Evolutionary conservation across 1,140 invertebrate species (phyloP), one percentile per base, ranked within the genome.

Genomic region (Drosophila seguyi): DNA sequence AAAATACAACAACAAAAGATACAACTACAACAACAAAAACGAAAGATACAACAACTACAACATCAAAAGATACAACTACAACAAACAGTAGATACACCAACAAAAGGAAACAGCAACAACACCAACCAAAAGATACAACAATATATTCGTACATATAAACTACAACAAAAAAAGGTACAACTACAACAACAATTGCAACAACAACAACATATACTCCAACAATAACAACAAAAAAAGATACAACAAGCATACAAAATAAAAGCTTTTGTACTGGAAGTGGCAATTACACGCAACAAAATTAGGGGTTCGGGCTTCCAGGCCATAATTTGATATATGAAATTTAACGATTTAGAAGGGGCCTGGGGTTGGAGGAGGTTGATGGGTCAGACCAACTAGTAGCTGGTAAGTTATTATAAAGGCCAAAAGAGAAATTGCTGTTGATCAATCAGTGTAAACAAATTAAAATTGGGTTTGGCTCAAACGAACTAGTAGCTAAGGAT

Each of bases 281-380:
- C 85, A 88, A 88, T 90, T 88, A 88, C 84, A 88, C 84, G 76
- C 84, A 87, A 80, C 84, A 65, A 87, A 87, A 87, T 83, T 87
- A 75, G 84, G 61, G 80, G 78, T 81, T 81, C 68, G 47, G 61
- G 79, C 38, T 53, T 61, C 67, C 31, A 63, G 52, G 31, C 74
- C 75, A 82, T 87, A 79, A 81, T 87, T 76, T 79, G 59, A 57
- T 79, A 73, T 72, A 74, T 63, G 48, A 57, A 84, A 76, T 80
- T 80, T 84, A 83, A 71, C 75, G 81, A 62, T 75, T 83, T 65
- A 77, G 59, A 76, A 75, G 82, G 56, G 62, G 74, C 29, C 42
- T 29, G 39, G 45, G 62, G 48, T 13, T n/a, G 18, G 18, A 52
- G 45, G 42, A 60, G 68, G 34, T 18, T 29, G 38, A 52, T 59